These are phyloP conservation scores for Nycticorax nycticorax DNA, from an alignment of 2,113 vertebrate species.

Conservation along the genomic window DNA sequence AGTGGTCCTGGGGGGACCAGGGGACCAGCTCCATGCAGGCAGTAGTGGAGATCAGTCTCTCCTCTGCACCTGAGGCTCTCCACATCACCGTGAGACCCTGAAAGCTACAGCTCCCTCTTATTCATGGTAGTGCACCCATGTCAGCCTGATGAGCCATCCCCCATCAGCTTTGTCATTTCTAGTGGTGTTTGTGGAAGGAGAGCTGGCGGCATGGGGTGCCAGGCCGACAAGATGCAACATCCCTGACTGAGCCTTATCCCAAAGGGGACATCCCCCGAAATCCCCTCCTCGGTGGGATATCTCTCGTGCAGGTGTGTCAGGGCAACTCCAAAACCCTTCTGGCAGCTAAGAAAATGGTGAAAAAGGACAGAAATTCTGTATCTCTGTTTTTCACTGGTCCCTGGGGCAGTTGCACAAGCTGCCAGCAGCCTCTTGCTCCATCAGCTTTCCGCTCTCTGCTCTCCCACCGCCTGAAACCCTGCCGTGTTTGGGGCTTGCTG, in stretches of 20 bases:
- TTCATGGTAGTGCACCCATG: neutral
- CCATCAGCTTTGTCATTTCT: neutral
- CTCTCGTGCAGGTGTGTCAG: accelerated
- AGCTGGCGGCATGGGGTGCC: neutral
- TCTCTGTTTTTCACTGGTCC: neutral
- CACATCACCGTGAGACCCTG: accelerated
- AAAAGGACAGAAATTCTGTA: neutral
- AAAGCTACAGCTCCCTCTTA: neutral
- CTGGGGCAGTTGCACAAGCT: neutral
- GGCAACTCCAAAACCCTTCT: neutral
- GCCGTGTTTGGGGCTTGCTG: neutral
- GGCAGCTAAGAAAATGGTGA: neutral
- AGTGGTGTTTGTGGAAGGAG: neutral
- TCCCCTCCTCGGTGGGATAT: accelerated
- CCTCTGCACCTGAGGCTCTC: neutral
- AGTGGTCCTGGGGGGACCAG: neutral
- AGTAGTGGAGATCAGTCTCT: neutral
- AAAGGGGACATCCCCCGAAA: neutral
- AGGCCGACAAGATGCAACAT: neutral
- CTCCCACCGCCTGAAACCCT: neutral
- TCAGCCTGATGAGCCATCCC: neutral
- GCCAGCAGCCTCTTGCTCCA: neutral
- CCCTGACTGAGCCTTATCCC: neutral
- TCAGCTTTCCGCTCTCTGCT: neutral
- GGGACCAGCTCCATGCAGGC: neutral